Conservation (phyloP, 2,113 vertebrate species). For the Thryonomys swinderianus region DNA sequence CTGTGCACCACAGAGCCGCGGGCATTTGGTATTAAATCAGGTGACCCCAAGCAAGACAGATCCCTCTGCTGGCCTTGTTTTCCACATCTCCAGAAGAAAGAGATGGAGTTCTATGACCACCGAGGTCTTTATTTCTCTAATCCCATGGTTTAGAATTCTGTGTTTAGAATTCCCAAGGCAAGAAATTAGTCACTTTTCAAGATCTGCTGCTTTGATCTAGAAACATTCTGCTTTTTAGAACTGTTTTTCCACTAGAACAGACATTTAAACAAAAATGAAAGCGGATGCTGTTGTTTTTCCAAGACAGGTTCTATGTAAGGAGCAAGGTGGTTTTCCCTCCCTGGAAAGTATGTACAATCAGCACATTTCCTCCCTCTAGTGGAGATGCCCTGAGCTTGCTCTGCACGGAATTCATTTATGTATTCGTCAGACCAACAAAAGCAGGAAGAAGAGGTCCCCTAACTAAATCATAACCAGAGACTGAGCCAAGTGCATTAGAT, state of each 20-base stretch:
- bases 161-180: slow-evolving; percentile 67
- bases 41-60: neutral
- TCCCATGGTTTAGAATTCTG: slow-evolving; percentile 42
- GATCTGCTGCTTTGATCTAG: slow-evolving; percentile 61
- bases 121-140: slow-evolving; percentile 51
- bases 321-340: slow-evolving; percentile 1
- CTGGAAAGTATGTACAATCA: neutral
- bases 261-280: slow-evolving; percentile 62
- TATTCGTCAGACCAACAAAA: neutral
- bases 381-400: neutral
- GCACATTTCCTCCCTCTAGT: slow-evolving; percentile 65
- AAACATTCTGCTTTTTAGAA: neutral
- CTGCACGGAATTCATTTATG: neutral
- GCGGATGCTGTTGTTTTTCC: neutral
- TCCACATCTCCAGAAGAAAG: slow-evolving; percentile 35
- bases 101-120: slow-evolving; percentile 5
- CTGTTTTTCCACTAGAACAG: slow-evolving; percentile 31
- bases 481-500: too few species aligned
- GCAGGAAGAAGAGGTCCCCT: neutral
- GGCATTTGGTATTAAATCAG: neutral
- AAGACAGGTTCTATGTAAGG: neutral
- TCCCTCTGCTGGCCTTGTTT: neutral
- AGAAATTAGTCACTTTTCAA: slow-evolving; percentile 63
- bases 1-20: neutral
- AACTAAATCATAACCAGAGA: neutral